Evolutionary conservation across 2,113 vertebrate genomes (phyloP), one percentile per base, ranked within the genome.

Genomic region (Poeciliopsis retropinna): DNA sequence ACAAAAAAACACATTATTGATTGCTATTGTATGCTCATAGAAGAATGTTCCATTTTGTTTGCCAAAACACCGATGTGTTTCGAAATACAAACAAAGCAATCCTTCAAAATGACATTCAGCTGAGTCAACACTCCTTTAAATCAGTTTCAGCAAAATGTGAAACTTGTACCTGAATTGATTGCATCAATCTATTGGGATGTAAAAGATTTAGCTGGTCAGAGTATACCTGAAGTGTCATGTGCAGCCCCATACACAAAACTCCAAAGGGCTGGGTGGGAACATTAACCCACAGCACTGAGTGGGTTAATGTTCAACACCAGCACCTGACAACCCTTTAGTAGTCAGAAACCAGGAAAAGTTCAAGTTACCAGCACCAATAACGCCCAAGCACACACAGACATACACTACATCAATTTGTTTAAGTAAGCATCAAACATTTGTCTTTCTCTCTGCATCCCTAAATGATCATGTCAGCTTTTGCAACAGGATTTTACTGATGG

Each of bases 301-400:
- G 79, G 83, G 87, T 87, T 89, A 82, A 87, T 86, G 74, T 86
- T 87, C 76, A 82, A 82, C 85, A 80, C 66, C 78, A 85, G 82
- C 88, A 91, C 86, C 90, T 93, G 91, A 88, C 88, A 92, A 89
- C 89, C 83, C 62, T 70, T 82, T 60, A 77, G 75, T 80, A 83
- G 75, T 70, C 82, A 76, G 78, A 64, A 84, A 86, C 80, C 86
- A 83, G 91, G 84, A 90, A 93, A 73, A 61, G 87, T 84, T 92
- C 86, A 82, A 75, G 85, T 93, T 90, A 89, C 89, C 66, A 39
- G 72, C 64, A 68, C 79, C 29, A 51, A 84, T 76, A 72, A 81
- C 30, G 61, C 63, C 84, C 81, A 88, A 74, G 66, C 60, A 67
- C 63, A 64, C 72, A 66, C 60, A 25, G 60, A 54, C 44, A 51